These are phyloP conservation scores for Apis mellifera DNA, from an alignment of 1,140 invertebrate genomes.

Conservation along the genomic window DNA sequence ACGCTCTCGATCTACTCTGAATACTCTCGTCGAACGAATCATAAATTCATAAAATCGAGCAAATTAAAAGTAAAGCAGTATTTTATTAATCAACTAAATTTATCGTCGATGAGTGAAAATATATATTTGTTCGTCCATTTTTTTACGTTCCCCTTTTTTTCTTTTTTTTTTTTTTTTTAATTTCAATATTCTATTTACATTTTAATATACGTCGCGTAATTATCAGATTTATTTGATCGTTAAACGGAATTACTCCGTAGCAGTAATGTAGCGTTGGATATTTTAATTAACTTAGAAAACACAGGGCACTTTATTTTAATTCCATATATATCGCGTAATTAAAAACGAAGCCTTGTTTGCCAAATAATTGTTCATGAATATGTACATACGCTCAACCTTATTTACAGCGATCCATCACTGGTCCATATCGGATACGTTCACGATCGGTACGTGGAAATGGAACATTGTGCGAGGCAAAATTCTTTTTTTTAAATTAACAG, in stretches of 20 bases:
- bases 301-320: conserved; percentile 1
- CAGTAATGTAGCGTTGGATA: neutral
- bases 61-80: neutral
- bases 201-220: neutral
- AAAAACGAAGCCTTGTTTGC: neutral
- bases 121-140: too few relatives aligned
- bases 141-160: too few relatives aligned
- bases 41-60: neutral
- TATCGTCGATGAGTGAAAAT: too few relatives aligned
- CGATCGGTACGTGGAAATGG: neutral
- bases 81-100: too few relatives aligned
- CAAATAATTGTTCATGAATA: conserved; percentile 6
- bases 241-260: neutral
- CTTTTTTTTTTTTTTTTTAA: too few relatives aligned
- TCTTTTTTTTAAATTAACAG: neutral
- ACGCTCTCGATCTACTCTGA: neutral
- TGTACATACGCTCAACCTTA: neutral
- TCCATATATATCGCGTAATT: neutral
- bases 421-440: too few relatives aligned
- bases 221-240: neutral
- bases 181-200: neutral
- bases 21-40: neutral
- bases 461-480: neutral
- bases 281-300: conserved; percentile 34
- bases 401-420: neutral